Conservation (phyloP, 2,888 invertebrate genomes). For the Keiferia lycopersicella region DNA sequence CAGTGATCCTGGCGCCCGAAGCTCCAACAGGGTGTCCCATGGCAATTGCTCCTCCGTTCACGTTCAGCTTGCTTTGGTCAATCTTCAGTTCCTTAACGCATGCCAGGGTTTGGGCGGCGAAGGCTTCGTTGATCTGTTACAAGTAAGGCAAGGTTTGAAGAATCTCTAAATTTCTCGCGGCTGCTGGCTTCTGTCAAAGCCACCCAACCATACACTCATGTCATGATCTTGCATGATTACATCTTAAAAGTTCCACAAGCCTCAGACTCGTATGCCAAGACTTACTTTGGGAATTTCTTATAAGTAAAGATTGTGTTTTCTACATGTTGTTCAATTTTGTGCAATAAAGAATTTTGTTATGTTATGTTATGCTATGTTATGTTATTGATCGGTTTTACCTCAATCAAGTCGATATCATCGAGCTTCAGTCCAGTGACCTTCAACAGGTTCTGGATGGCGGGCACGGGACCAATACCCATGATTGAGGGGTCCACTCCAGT, state of each 20-base stretch:
- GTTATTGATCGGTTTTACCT: constrained; percentile 79
- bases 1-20: constrained; percentile 95
- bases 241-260: too few species aligned
- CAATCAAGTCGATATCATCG: constrained; percentile 93
- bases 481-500: constrained; percentile 97
- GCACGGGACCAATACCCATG: constrained; percentile 98
- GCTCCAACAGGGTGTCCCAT: constrained; percentile 96
- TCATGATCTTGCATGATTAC: too few species aligned
- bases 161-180: background rate
- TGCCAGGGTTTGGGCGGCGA: constrained; percentile 95
- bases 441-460: constrained; percentile 93
- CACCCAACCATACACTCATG: too few species aligned
- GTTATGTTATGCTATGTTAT: too few species aligned
- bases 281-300: too few species aligned
- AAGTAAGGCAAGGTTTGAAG: background rate
- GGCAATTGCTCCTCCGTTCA: constrained; percentile 97
- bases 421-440: constrained; percentile 88
- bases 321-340: too few species aligned
- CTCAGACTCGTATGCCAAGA: too few species aligned
- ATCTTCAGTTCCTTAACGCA: constrained; percentile 93
- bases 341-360: too few species aligned
- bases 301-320: too few species aligned
- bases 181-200: too few species aligned
- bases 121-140: constrained; percentile 96
- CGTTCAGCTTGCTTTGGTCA: constrained; percentile 92